A percentile compares a stretch with the other conserved stretches of the same genome.
phyloP scores from a whole-genome alignment of 2,888 invertebrate species.

The Patella caerulea region DNA sequence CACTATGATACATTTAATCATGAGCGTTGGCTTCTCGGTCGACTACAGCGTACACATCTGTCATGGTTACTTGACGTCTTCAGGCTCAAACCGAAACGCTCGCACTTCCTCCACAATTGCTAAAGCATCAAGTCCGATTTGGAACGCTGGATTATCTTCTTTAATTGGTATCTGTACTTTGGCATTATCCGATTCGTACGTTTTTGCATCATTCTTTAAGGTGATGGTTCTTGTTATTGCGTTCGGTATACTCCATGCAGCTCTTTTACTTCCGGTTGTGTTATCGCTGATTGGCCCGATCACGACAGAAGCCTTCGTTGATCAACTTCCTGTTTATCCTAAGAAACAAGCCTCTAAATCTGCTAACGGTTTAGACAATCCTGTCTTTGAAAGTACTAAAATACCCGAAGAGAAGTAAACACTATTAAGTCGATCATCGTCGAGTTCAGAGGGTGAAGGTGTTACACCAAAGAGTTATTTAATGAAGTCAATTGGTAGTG shows the following conservation, averaged over 20 bases:
- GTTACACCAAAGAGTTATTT: no score
- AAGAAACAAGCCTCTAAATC: no score
- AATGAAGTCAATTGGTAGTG: no score
- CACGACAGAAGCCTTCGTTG: not conserved
- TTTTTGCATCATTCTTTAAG: slow-evolving; percentile 46
- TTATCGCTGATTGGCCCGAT: slow-evolving; percentile 39
- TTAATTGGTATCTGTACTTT: slow-evolving; percentile 47
- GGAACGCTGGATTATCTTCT: slow-evolving; percentile 48
- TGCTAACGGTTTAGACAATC: no score
- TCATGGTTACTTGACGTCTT: slow-evolving; percentile 47
- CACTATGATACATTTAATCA: slow-evolving; percentile 60
- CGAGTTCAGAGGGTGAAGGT: no score
- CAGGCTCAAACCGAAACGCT: slow-evolving; percentile 30
- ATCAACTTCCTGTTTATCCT: no score
- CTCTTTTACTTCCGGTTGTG: slow-evolving; percentile 43
- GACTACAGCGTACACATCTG: slow-evolving; percentile 57
- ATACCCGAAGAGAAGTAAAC: no score
- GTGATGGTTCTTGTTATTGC: slow-evolving; percentile 48
- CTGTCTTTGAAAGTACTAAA: no score
- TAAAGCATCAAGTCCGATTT: slow-evolving; percentile 42
- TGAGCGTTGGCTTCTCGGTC: slow-evolving; percentile 61
- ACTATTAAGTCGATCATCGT: no score
- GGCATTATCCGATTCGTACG: slow-evolving; percentile 39
- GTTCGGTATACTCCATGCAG: slow-evolving; percentile 43
- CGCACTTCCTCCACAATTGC: slow-evolving; percentile 36